Conservation (phyloP, 2,113 vertebrate species). For the Calyptommatus sinebrachiatus region DNA sequence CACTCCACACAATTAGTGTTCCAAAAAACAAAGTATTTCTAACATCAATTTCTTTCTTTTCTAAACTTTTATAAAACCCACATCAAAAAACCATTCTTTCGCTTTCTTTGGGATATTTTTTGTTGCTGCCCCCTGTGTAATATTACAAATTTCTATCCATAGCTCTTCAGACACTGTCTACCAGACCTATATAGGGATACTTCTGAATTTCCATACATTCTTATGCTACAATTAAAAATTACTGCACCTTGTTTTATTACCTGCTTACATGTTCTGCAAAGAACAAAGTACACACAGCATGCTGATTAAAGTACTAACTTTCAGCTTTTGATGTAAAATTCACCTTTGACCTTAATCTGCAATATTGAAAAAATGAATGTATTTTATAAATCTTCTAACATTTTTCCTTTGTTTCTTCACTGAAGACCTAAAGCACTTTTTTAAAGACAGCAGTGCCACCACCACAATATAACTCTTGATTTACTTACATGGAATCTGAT, state of each 20-base stretch:
- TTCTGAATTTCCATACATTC: too few species aligned
- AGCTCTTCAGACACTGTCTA: too few species aligned
- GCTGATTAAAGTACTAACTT: neutral
- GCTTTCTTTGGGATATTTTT: too few species aligned
- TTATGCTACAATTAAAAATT: neutral
- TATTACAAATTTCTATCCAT: too few species aligned
- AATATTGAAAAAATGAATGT: neutral
- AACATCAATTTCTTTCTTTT: too few species aligned
- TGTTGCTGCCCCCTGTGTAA: too few species aligned
- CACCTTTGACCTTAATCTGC: constrained; percentile 1
- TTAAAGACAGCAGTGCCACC: too few species aligned
- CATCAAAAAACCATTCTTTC: too few species aligned
- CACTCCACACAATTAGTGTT: too few species aligned
- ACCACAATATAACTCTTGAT: too few species aligned
- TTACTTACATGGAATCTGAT: neutral
- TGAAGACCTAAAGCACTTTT: neutral
- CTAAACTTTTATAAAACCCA: too few species aligned
- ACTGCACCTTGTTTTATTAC: neutral
- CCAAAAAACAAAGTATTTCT: too few species aligned
- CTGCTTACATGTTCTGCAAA: constrained; percentile 10
- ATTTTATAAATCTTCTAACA: neutral
- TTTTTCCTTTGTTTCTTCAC: neutral
- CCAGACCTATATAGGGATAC: neutral
- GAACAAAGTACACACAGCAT: constrained; percentile 20
- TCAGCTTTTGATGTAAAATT: neutral